Base-by-base conservation (phyloP, 2,888 invertebrate genomes). In the Troides aeacus region DNA sequence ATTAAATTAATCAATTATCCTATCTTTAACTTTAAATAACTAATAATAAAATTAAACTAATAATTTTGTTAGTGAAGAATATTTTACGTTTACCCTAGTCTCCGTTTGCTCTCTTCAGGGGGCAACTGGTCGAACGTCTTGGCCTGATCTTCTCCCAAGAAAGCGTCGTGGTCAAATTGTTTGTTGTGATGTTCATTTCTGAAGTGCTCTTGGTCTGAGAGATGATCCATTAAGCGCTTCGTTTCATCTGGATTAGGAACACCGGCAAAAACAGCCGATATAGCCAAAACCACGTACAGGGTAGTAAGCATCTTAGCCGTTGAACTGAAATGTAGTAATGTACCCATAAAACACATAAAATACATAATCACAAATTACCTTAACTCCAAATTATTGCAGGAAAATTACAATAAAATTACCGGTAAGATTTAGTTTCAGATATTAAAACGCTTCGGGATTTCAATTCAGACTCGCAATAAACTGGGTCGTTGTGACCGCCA, bases 161-260 rank as follows among this genome's bases (percentile, higher is more conserved):
- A 99, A 0, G 99, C 98, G 84, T 99, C 99, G 83, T 99, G 99
- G 83, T 99, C 99, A 84, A 97, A 99, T 75, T 98, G 97, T 64
- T 95, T 92, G 86, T 99, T 97, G 79, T 98, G 98, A 72, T 96
- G 95, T 39, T 95, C 96, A 74, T 96, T 95, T 74, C 94, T 93
- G 78, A 94, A 97, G 82, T 99, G 98, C 74, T 96, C 95, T 67
- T 95, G 94, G 74, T 97, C 95, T 73, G 96, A 96, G 7, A 97
- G 92, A 81, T 96, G 93, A 74, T 96, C 95, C 78, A 95, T 87
- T 23, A 95, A 89, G 71, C 95, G 89, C 72, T 95, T 94, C 18
- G 94, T 93, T 71, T 96, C 96, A 62, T 96, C 96, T 18, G 95
- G 95, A 81, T 95, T 96, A 1, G 97, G 97, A 63, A 97, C 95